Evolutionary conservation across 2,888 invertebrate species (phyloP).

Genomic region (Pheosia tremula): DNA sequence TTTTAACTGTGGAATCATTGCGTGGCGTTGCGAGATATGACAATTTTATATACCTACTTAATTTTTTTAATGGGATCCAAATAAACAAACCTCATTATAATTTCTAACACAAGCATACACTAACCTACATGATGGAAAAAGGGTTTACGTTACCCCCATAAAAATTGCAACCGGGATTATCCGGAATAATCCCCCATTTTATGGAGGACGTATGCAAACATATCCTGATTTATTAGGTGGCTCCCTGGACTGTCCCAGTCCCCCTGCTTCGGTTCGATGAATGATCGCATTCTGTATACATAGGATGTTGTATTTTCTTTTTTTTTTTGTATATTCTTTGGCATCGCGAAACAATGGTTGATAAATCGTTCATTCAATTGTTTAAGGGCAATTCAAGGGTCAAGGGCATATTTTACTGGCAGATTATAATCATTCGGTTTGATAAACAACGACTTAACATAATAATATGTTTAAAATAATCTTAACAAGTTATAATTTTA

Average conservation of each 20-base stretch:
- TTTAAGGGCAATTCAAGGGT: not conserved
- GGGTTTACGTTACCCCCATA: constrained; percentile 21
- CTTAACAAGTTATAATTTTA: too few species aligned
- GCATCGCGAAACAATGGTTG: not conserved
- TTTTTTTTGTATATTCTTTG: constrained; percentile 1
- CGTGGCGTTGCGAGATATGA: too few species aligned
- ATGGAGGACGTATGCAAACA: constrained; percentile 47
- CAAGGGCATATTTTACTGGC: constrained; percentile 3
- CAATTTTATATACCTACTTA: too few species aligned
- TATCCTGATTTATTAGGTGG: constrained; percentile 55
- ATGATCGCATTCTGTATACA: constrained; percentile 39
- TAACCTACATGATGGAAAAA: constrained; percentile 26
- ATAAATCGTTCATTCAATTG: not conserved
- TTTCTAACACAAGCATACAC: constrained; percentile 14
- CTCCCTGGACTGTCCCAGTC: constrained; percentile 21
- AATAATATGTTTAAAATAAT: too few species aligned
- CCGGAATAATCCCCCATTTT: constrained; percentile 40
- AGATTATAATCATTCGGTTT: too few species aligned
- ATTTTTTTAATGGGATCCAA: too few species aligned
- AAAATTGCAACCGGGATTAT: constrained; percentile 34
- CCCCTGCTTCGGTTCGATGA: constrained; percentile 41
- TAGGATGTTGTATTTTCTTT: constrained; percentile 27
- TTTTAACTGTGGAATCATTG: too few species aligned
- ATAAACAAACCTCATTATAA: too few species aligned
- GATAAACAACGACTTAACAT: too few species aligned